These are phyloP conservation scores for Cephus runcator DNA, from an alignment of 2,888 invertebrate genomes.

Conservation along the genomic window DNA sequence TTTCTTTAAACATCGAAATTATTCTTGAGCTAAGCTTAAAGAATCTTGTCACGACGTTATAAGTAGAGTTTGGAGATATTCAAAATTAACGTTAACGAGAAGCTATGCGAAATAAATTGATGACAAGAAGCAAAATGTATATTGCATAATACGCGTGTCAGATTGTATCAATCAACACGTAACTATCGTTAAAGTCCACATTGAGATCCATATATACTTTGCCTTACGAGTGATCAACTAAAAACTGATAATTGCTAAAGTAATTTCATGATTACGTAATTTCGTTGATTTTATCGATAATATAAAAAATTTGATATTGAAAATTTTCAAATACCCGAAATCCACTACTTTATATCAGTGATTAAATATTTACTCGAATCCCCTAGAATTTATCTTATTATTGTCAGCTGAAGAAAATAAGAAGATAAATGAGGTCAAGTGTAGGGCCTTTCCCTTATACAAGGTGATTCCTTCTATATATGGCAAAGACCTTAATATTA, in stretches of 20 bases:
- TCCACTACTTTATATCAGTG: neutral
- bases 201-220: neutral
- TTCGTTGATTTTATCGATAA: neutral
- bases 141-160: neutral
- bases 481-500: neutral
- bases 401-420: neutral
- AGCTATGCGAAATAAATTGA: constrained; percentile 5
- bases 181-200: neutral
- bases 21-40: neutral
- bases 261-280: neutral
- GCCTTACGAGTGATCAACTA: neutral
- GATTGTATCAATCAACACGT: neutral
- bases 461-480: neutral
- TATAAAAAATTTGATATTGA: neutral
- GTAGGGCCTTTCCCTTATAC: neutral
- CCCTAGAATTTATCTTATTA: neutral
- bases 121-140: neutral
- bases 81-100: neutral
- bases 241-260: neutral
- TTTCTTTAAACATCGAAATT: neutral
- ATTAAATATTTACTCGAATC: neutral
- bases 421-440: neutral
- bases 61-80: neutral
- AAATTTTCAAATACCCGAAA: neutral
- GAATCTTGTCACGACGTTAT: neutral